Evolutionary conservation across 2,888 invertebrate genomes (phyloP).

Genomic region (Ceramica pisi): DNA sequence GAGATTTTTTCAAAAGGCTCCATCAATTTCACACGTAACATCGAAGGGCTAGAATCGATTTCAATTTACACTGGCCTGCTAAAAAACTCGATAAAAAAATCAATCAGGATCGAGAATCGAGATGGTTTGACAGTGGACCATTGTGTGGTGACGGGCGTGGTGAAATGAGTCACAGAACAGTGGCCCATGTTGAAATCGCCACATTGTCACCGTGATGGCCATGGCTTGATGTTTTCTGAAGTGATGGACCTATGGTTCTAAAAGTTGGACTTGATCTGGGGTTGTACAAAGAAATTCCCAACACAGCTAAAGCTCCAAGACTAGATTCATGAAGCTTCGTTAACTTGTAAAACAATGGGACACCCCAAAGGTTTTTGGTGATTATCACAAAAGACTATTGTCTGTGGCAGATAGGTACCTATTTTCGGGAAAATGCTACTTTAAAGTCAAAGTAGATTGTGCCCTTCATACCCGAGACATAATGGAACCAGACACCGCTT

Average conservation of each 20-base stretch:
- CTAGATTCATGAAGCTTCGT: neutral
- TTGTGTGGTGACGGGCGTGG: constrained; percentile 86
- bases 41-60: constrained; percentile 82
- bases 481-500: neutral
- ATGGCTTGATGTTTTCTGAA: constrained; percentile 74
- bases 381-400: neutral
- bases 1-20: constrained; percentile 65
- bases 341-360: neutral
- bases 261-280: constrained; percentile 57
- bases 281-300: neutral
- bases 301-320: neutral
- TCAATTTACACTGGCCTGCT: constrained; percentile 83
- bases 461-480: neutral
- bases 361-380: neutral
- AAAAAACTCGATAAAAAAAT: constrained; percentile 85
- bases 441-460: neutral
- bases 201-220: constrained; percentile 85
- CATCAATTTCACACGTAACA: constrained; percentile 76
- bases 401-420: neutral
- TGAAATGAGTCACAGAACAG: constrained; percentile 84
- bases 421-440: neutral
- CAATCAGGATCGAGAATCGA: constrained; percentile 86
- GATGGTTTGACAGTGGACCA: constrained; percentile 83
- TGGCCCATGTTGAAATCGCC: constrained; percentile 81
- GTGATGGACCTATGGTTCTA: constrained; percentile 74